A percentile compares a stretch with the other conserved stretches of the same genome.
phyloP scores from a whole-genome alignment of 2,113 vertebrate genomes.

The Hippolais icterina region DNA sequence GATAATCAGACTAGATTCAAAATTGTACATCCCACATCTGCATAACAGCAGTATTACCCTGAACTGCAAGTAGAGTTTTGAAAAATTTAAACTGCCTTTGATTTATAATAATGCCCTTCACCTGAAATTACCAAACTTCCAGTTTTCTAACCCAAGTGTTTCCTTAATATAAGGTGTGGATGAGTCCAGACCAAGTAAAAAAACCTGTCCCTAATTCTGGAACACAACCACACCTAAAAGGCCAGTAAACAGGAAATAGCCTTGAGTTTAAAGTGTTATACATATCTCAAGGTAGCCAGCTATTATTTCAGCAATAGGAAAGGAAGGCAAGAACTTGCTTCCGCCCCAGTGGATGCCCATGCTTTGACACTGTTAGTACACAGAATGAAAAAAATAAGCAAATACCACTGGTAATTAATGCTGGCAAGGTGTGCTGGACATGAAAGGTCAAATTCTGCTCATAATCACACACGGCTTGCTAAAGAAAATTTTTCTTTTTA shows the following conservation, averaged over 20 bases:
- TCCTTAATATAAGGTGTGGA: conserved; percentile 18
- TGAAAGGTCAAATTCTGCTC: neutral
- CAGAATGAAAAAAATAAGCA: neutral
- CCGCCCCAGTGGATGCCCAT: fast-evolving
- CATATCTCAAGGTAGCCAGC: conserved; percentile 54
- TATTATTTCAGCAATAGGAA: conserved; percentile 46
- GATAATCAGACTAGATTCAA: neutral
- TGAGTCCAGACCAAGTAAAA: neutral
- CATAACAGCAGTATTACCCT: neutral
- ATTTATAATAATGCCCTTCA: neutral
- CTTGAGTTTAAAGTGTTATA: conserved; percentile 36
- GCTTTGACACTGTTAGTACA: neutral
- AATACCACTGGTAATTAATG: neutral
- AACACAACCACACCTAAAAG: conserved; percentile 50
- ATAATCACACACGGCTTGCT: neutral
- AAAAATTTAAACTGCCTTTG: neutral
- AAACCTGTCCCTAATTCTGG: conserved; percentile 56
- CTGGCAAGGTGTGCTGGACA: neutral
- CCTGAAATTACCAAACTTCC: neutral
- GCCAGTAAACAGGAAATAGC: conserved; percentile 66
- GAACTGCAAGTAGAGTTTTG: neutral
- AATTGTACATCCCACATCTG: neutral
- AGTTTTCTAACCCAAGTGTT: neutral
- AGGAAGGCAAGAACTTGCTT: conserved; percentile 9
- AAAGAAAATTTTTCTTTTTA: neutral